Evolutionary conservation across 2,888 invertebrate species (phyloP), one percentile per base, ranked within the genome.

Genomic region (Orchestes rusci): DNA sequence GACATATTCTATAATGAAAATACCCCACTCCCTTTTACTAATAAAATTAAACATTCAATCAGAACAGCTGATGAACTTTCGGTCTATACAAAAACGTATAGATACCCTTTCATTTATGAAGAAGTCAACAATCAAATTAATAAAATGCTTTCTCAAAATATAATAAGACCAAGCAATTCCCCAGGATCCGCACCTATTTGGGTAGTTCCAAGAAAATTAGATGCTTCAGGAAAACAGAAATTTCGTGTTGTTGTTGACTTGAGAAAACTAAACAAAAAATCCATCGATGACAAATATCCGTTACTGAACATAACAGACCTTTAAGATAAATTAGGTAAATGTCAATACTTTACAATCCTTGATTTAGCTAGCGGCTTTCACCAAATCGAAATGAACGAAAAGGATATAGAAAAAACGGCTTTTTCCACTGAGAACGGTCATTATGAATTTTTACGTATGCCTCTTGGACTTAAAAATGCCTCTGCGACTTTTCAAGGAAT

Each of bases 271-370:
- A n/a, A n/a, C n/a, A n/a, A n/a, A n/a, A n/a, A n/a, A n/a, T n/a
- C n/a, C n/a, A n/a, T n/a, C n/a, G n/a, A 54, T 15, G 61, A 64
- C 39, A 23, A 49, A 48, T 63, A 23, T 23, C 31, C 8, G 12
- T 10, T 31, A 31, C 8, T 12, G 5, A 8, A 31, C 5, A 31
- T 31, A 5, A 10, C 8, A 10, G 31, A 31, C 12, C 7, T 31
- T 31, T 12, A 10, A 31, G 31, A 31, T 12, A 5, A 12, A 31
- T 12, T 31, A 8, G 31, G 31, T 10, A 8, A 31, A 31, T 5
- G 8, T 12, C 31, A 31, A 12, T 31, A 31, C 12, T 31, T 31
- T 12, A 10, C 56, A 2, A 56, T 50, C 2, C 34, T 59, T 13
- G 56, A 60, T 48, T 29, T 58, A 12, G 53, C 56, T 12, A 12